Conservation (phyloP, 1,140 invertebrate species). For the Drosophila willistoni region DNA sequence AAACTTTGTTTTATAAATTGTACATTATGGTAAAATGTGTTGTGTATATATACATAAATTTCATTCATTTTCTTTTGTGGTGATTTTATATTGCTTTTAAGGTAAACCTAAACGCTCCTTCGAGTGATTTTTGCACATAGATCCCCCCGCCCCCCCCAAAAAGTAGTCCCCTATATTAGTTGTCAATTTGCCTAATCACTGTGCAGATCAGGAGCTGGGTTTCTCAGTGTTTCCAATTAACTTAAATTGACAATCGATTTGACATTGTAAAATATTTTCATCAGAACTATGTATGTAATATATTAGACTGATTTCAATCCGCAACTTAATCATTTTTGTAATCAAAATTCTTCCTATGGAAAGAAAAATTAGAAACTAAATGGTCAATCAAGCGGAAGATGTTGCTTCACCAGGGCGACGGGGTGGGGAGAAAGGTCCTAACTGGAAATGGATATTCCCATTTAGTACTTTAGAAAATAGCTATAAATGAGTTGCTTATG, state of each 20-base stretch:
- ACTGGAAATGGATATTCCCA: too few relatives aligned
- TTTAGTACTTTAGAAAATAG: too few relatives aligned
- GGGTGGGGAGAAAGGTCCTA: too few relatives aligned
- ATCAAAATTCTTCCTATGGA: too few relatives aligned
- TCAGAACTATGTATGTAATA: neutral
- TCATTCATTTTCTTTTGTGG: neutral
- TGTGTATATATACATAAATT: too few relatives aligned
- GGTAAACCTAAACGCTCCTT: conserved; percentile 19
- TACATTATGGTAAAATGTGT: conserved; percentile 8
- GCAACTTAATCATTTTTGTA: neutral
- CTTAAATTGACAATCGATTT: too few relatives aligned
- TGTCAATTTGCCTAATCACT: neutral
- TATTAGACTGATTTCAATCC: neutral
- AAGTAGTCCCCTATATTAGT: neutral
- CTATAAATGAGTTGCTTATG: too few relatives aligned
- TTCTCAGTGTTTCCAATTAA: neutral
- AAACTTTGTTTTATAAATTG: conserved; percentile 60
- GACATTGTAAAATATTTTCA: too few relatives aligned
- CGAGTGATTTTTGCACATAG: neutral
- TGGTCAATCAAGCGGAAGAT: too few relatives aligned
- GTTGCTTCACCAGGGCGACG: too few relatives aligned
- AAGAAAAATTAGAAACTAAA: too few relatives aligned
- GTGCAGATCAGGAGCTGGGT: neutral
- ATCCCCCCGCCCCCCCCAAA: too few relatives aligned
- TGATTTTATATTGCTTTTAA: conserved; percentile 32